Evolutionary conservation across 2,113 vertebrate genomes (phyloP).

Genomic region (Pithys albifrons): DNA sequence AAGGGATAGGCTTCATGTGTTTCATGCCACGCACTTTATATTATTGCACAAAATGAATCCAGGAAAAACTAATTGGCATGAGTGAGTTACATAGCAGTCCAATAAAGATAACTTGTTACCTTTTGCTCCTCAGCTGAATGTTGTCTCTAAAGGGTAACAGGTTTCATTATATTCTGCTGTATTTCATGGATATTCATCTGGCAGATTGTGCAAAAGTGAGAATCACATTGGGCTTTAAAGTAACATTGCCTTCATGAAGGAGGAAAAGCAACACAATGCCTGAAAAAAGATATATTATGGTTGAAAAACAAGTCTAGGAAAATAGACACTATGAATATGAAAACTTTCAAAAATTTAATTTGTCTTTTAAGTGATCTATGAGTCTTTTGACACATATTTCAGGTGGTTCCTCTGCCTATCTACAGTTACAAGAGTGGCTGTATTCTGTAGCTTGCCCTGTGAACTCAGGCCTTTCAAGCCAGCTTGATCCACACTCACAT

Average conservation of each 20-base stretch:
- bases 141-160: conserved; percentile 43
- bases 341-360: neutral
- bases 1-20: conserved; percentile 25
- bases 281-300: neutral
- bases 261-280: neutral
- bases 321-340: neutral
- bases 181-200: conserved; percentile 43
- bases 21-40: conserved; percentile 24
- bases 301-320: neutral
- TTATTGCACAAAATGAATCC: conserved; percentile 37
- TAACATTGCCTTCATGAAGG: neutral
- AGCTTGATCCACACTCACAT: neutral
- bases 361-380: neutral
- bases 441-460: neutral
- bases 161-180: conserved; percentile 38
- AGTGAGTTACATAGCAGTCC: conserved; percentile 21
- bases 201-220: conserved; percentile 7
- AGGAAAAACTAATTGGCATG: conserved; percentile 51
- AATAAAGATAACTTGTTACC: conserved; percentile 50
- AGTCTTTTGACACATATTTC: neutral
- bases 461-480: neutral
- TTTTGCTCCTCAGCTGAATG: conserved; percentile 43
- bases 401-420: neutral
- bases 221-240: neutral
- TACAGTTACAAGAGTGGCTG: neutral